Base-by-base conservation (phyloP, 64 coral and sea anemone species). In the Catalaphyllia jardinei region DNA sequence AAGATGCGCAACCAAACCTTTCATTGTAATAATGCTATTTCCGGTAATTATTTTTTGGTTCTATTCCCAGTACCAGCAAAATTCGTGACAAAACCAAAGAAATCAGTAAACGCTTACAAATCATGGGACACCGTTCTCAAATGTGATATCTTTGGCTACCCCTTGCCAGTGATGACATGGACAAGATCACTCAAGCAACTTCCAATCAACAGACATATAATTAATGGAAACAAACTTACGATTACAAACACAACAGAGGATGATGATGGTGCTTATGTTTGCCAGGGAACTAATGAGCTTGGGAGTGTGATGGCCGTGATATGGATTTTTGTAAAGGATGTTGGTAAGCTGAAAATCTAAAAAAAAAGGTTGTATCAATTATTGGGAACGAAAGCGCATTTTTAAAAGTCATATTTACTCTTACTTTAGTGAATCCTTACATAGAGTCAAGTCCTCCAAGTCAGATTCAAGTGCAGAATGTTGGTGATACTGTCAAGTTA, bases 61-160 rank as follows among this genome's bases (percentile, higher is more conserved):
- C 4, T 16, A 15, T 17, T 17, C 0, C 3, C 14, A 16, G 61
- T 63, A 63, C 61, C 61, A 63, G 14, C 61, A 63, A 63, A 63
- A 63, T 79, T 92, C 73, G 83, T 92, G 13, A 22, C 33, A 35
- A 35, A 35, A 35, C 33, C 33, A 35, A 35, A 35, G 33, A 35
- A 35, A 35, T 35, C 33, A 30, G 82, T 87, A 33, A 60, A 63
- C 11, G 91, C 82, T 9, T 87, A 87, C 46, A 28, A 39, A n/a
- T 62, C 72, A 0, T 92, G 91, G 91, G 83, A 92, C 11, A 92
- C 91, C 2, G 87, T 73, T 29, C 30, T 92, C 33, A 87, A 72
- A 1, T 92, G 91, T 52, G 72, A 92, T 18, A 92, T 92, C 33
- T 92, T 92, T 31, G 91, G 91, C 4, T 87, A n/a, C 62, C 91